Evolutionary conservation across 2,797 vertebrate genomes (phyloP).

Genomic region (Danio albolineatus): DNA sequence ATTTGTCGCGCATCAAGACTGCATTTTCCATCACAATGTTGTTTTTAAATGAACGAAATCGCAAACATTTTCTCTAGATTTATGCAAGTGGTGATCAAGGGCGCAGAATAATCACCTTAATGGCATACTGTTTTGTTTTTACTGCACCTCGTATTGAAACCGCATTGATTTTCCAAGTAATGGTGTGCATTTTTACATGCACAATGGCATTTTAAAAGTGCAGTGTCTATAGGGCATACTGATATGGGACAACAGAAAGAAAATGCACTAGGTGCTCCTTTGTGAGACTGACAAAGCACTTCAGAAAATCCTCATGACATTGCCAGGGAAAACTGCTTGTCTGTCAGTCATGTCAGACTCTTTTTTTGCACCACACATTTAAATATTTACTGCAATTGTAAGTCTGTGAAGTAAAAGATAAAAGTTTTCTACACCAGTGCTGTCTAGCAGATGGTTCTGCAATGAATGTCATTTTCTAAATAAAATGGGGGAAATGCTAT

Average conservation of each 20-base stretch:
- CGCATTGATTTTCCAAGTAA: slow-evolving; percentile 57
- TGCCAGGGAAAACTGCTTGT: slow-evolving; percentile 52
- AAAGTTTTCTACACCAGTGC: background rate
- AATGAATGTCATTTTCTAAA: no score
- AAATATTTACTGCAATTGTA: slow-evolving; percentile 1
- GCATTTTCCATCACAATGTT: background rate
- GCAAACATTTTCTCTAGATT: slow-evolving; percentile 17
- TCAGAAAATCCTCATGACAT: slow-evolving; percentile 51
- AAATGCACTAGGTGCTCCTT: slow-evolving; percentile 53
- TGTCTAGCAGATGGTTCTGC: no score
- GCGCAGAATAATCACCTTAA: slow-evolving; percentile 35
- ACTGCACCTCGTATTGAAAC: slow-evolving; percentile 3
- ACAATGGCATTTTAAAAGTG: slow-evolving; percentile 48
- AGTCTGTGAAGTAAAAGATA: background rate
- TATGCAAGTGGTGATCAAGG: slow-evolving; percentile 25
- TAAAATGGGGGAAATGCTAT: background rate
- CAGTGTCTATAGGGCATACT: slow-evolving; percentile 44
- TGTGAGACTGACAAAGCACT: slow-evolving; percentile 62
- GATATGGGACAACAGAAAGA: slow-evolving; percentile 25
- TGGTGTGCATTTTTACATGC: slow-evolving; percentile 50
- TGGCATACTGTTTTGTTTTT: slow-evolving; percentile 1
- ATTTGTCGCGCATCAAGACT: background rate
- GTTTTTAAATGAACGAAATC: background rate
- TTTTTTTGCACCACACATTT: background rate
- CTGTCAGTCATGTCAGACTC: slow-evolving; percentile 45